Percentiles rank a stretch among this genome's conserved stretches.
These are phyloP conservation scores for Trichomycterus rosablanca DNA, from an alignment of 2,113 vertebrate species.

Conservation along the genomic window DNA sequence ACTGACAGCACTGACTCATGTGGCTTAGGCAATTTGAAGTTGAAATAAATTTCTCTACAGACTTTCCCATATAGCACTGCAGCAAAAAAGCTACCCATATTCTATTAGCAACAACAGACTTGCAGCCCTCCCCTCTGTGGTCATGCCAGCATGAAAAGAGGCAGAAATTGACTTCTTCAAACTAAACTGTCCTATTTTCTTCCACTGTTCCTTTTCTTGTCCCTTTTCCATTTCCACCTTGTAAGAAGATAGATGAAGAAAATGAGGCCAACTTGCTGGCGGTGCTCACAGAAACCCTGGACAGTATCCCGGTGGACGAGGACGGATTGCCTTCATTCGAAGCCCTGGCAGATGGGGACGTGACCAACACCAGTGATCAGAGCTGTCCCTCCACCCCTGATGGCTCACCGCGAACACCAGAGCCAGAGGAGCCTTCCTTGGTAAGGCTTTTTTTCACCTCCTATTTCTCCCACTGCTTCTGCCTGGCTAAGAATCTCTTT, in stretches of 20 bases:
- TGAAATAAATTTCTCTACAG: constrained; percentile 60
- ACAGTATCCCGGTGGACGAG: constrained; percentile 98
- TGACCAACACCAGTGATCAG: constrained; percentile 92
- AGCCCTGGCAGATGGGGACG: constrained; percentile 96
- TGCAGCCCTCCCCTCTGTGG: constrained; percentile 42
- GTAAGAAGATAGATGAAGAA: constrained; percentile 99
- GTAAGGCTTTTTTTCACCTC: constrained; percentile 70
- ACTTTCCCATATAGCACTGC: constrained; percentile 54
- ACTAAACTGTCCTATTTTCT: constrained; percentile 67
- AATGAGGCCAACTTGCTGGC: constrained; percentile 98
- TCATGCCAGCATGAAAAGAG: constrained; percentile 37
- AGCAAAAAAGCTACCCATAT: constrained; percentile 38
- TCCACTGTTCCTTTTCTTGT: constrained; percentile 42
- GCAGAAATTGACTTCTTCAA: constrained; percentile 47
- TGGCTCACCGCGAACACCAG: constrained; percentile 85
- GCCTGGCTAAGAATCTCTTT: constrained; percentile 16
- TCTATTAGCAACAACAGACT: constrained; percentile 55
- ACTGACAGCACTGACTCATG: constrained; percentile 70
- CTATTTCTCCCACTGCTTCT: constrained; percentile 5
- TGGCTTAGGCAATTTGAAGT: constrained; percentile 49
- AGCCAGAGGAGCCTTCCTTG: constrained; percentile 97
- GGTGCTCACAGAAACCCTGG: constrained; percentile 97
- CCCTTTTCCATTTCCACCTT: constrained; percentile 42
- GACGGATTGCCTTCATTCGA: constrained; percentile 99
- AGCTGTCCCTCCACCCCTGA: constrained; percentile 89